These are phyloP conservation scores for zebrafish (Danio rerio) DNA, from an alignment of 2,113 vertebrate species.

Conservation along the genomic window DNA sequence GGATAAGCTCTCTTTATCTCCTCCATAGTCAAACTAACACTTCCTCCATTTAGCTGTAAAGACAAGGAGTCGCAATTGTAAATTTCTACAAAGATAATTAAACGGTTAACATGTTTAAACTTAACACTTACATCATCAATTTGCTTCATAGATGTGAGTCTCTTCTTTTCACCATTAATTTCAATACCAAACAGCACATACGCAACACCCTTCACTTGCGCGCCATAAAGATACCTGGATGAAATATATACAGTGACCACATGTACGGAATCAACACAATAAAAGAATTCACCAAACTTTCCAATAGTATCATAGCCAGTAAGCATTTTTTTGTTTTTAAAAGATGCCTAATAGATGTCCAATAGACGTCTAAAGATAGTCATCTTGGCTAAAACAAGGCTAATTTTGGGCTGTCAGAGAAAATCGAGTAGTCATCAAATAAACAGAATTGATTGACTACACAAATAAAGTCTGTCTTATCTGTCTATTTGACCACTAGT, in stretches of 20 bases:
- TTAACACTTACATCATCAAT: slow-evolving; percentile 71
- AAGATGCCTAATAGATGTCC: no score
- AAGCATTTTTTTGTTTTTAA: no score
- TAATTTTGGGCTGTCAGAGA: no score
- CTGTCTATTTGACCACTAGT: no score
- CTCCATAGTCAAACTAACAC: slow-evolving; percentile 62
- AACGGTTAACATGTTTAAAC: not conserved
- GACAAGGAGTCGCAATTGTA: not conserved
- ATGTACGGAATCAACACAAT: not conserved
- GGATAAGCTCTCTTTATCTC: slow-evolving; percentile 70
- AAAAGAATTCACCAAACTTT: no score
- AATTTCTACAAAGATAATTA: no score
- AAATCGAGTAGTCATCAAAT: no score
- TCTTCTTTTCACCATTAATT: slow-evolving; percentile 68
- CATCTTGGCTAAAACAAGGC: no score
- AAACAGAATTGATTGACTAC: no score
- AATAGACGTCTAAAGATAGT: no score
- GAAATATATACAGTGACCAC: not conserved
- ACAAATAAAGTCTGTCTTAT: no score
- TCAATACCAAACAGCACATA: slow-evolving; percentile 78
- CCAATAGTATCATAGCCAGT: no score
- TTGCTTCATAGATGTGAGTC: slow-evolving; percentile 71
- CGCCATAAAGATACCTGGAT: slow-evolving; percentile 73
- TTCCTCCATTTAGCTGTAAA: slow-evolving; percentile 72
- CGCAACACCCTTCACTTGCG: slow-evolving; percentile 73